These are phyloP conservation scores for Falcaria lacertinaria DNA, from an alignment of 2,888 invertebrate species.

Conservation along the genomic window DNA sequence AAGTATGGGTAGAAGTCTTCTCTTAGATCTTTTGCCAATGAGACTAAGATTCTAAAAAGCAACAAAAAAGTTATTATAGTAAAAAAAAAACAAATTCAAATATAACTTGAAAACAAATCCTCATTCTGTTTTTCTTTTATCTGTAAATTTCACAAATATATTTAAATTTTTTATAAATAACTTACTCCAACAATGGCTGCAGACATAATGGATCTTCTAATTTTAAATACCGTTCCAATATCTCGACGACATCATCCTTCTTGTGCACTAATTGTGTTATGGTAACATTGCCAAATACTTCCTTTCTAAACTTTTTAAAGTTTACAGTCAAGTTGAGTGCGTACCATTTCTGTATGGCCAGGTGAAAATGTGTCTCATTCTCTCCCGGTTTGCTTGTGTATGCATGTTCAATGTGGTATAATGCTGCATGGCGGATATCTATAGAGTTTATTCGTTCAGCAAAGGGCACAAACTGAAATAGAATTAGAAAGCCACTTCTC, in stretches of 20 bases:
- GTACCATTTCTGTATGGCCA: conserved; percentile 93
- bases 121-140: too few species aligned
- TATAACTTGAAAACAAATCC: too few species aligned
- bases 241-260: conserved; percentile 86
- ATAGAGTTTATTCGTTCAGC: conserved; percentile 91
- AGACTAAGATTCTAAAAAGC: conserved; percentile 86
- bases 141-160: too few species aligned
- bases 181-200: conserved; percentile 92
- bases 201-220: conserved; percentile 85
- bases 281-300: conserved; percentile 87
- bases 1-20: conserved; percentile 94
- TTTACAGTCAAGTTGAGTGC: conserved; percentile 92
- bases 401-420: conserved; percentile 89
- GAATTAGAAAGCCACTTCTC: too few species aligned
- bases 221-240: conserved; percentile 86
- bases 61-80: conserved; percentile 6
- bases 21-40: conserved; percentile 91
- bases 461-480: conserved; percentile 90
- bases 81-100: too few species aligned
- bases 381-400: conserved; percentile 86
- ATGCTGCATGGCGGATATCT: conserved; percentile 88
- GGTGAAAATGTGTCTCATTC: conserved; percentile 88
- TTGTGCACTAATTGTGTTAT: conserved; percentile 91
- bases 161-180: conserved; percentile 30
- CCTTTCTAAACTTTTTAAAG: conserved; percentile 87